Conservation (phyloP, 2,113 vertebrate species). For the Camelus bactrianus region DNA sequence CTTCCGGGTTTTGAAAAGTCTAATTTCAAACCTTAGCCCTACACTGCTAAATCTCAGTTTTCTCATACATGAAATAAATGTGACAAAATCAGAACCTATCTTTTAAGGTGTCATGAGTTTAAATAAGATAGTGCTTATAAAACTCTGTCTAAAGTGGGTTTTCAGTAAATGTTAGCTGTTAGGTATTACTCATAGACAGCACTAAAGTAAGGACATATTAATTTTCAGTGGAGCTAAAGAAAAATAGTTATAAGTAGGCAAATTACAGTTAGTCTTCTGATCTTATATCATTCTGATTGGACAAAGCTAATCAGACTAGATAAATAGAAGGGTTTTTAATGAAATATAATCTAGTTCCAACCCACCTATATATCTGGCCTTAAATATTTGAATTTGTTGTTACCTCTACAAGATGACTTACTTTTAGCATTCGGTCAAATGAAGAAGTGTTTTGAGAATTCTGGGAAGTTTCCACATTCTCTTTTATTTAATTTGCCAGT, state of each 20-base stretch:
- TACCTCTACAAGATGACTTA: background rate
- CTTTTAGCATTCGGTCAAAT: background rate
- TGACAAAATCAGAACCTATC: background rate
- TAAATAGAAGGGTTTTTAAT: background rate
- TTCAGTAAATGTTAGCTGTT: background rate
- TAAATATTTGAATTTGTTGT: conserved; percentile 33
- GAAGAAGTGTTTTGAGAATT: background rate
- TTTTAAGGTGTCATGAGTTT: background rate
- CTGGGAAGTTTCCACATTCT: background rate
- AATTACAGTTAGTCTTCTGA: background rate
- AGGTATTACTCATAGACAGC: background rate
- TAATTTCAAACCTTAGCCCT: background rate
- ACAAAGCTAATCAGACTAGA: background rate
- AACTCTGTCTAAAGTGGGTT: background rate
- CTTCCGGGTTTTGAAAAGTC: background rate
- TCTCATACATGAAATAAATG: background rate
- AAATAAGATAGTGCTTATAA: background rate
- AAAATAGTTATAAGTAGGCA: background rate
- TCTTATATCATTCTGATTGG: background rate
- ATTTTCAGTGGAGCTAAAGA: background rate
- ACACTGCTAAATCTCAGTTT: background rate
- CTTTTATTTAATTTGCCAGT: background rate
- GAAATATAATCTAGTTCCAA: background rate
- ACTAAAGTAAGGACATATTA: background rate
- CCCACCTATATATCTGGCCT: background rate